Evolutionary conservation across 2,888 invertebrate genomes (phyloP).

Genomic region (Acanthosepion esculentum): DNA sequence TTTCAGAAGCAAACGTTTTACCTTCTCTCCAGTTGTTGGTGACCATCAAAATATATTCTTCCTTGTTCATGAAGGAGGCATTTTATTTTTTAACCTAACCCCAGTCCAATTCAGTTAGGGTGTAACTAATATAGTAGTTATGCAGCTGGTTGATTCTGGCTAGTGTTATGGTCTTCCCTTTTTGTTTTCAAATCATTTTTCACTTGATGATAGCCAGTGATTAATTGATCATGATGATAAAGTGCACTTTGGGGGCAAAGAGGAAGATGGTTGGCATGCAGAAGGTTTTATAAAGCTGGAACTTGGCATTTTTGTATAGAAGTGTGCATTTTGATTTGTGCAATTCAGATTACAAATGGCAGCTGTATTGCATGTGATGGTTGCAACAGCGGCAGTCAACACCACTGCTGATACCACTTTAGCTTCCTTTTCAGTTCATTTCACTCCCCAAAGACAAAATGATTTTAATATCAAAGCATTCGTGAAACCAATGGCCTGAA

Average conservation of each 20-base stretch:
- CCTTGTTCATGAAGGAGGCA: not conserved
- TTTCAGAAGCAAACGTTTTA: too few relatives aligned
- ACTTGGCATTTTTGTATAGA: not conserved
- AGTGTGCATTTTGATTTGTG: not conserved
- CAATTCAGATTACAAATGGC: not conserved
- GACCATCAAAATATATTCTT: not conserved
- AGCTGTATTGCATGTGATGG: not conserved
- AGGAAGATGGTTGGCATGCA: not conserved
- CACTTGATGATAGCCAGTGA: not conserved
- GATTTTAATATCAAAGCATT: not conserved
- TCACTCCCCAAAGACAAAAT: not conserved
- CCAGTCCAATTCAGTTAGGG: not conserved
- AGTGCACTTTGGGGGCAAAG: not conserved
- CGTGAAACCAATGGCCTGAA: not conserved
- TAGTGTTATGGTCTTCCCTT: not conserved
- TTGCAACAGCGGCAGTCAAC: not conserved
- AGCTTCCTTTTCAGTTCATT: slow-evolving; percentile 21
- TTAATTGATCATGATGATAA: not conserved
- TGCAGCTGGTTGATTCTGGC: not conserved
- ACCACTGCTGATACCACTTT: not conserved
- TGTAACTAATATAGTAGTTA: not conserved
- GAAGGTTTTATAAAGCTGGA: not conserved
- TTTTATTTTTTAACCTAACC: not conserved
- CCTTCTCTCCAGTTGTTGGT: too few relatives aligned
- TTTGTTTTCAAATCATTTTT: not conserved